These are phyloP conservation scores for Palythoa grandiflora DNA, from an alignment of 92 coral and sea anemone genomes.

Conservation along the genomic window DNA sequence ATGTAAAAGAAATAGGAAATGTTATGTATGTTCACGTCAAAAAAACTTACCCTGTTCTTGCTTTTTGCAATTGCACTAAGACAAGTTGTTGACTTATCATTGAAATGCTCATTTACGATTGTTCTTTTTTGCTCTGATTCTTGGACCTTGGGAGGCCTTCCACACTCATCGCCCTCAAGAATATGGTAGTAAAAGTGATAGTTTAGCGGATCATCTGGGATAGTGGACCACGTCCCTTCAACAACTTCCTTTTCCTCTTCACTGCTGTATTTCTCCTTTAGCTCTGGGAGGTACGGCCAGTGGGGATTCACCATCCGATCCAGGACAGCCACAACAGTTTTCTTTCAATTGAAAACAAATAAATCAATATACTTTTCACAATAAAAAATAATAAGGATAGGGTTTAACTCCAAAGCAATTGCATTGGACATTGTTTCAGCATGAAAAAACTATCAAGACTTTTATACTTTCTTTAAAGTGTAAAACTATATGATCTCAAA, in stretches of 20 bases:
- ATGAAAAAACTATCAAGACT: no score
- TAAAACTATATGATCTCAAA: no score
- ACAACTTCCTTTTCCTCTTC: slow-evolving; percentile 74
- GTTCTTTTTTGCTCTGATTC: slow-evolving; percentile 44
- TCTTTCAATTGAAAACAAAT: slow-evolving; percentile 50
- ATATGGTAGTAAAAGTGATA: slow-evolving; percentile 87
- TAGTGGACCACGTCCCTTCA: slow-evolving; percentile 79
- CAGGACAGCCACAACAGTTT: slow-evolving; percentile 75
- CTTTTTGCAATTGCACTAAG: slow-evolving; percentile 82
- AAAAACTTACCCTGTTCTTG: slow-evolving; percentile 69
- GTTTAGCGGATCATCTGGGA: slow-evolving; percentile 86
- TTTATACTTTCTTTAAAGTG: no score
- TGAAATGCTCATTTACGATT: slow-evolving; percentile 53
- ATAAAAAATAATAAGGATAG: no score
- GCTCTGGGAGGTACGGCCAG: slow-evolving; percentile 88
- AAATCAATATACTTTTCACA: neutral
- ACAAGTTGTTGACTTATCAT: slow-evolving; percentile 72
- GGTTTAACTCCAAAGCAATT: no score
- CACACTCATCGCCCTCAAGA: slow-evolving; percentile 77
- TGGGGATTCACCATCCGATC: slow-evolving; percentile 91
- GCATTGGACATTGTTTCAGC: no score
- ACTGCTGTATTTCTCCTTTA: slow-evolving; percentile 65
- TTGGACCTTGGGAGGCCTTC: slow-evolving; percentile 79
- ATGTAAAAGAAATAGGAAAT: neutral
- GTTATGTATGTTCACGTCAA: neutral